Percentiles rank a stretch among this genome's conserved stretches.
Evolutionary conservation across 2,797 vertebrate species (phyloP).

Genomic region (Trachurus trachurus): DNA sequence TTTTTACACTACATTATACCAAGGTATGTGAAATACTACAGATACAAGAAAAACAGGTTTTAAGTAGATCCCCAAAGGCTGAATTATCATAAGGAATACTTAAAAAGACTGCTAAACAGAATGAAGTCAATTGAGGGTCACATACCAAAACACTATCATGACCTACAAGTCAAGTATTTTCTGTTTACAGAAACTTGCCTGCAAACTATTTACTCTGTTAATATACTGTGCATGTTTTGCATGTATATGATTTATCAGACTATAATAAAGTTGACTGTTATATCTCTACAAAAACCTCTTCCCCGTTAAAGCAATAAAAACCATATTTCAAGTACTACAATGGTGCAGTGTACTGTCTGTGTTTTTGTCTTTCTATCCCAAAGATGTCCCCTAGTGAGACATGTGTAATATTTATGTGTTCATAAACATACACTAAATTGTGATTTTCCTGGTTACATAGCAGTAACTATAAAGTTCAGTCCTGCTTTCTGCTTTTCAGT

Average conservation of each 20-base stretch:
- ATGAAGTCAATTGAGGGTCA: constrained; percentile 63
- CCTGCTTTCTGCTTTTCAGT: constrained; percentile 43
- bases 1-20: constrained; percentile 52
- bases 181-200: constrained; percentile 22
- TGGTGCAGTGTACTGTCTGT: constrained; percentile 4
- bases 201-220: background rate
- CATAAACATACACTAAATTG: background rate
- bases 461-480: background rate
- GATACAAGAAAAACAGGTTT: constrained; percentile 27
- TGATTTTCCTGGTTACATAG: background rate
- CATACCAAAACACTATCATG: constrained; percentile 54
- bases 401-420: constrained; percentile 6
- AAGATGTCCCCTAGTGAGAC: background rate
- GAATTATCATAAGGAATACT: constrained; percentile 36
- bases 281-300: constrained; percentile 11
- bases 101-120: constrained; percentile 15
- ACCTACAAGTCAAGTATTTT: constrained; percentile 41
- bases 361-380: constrained; percentile 22
- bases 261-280: background rate
- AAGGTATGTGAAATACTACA: constrained; percentile 30
- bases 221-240: background rate
- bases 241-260: background rate
- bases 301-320: constrained; percentile 41
- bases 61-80: constrained; percentile 18
- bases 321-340: background rate